These are phyloP conservation scores for Wasmannia auropunctata DNA, from an alignment of 1,140 invertebrate species.

Conservation along the genomic window DNA sequence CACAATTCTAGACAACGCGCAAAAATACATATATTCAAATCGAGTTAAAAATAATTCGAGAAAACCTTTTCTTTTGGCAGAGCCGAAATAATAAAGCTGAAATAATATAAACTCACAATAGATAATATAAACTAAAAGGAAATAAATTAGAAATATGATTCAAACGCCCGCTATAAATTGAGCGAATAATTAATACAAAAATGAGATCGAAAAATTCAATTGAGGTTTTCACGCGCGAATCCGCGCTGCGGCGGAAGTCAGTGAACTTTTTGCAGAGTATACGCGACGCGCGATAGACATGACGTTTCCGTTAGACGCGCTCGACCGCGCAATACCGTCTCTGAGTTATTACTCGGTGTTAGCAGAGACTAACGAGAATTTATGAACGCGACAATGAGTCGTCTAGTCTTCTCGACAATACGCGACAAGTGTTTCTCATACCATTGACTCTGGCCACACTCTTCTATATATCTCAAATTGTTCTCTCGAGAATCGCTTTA, in stretches of 20 bases:
- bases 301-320: constrained; percentile 52
- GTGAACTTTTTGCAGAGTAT: constrained; percentile 45
- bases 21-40: neutral
- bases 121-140: neutral
- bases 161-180: neutral
- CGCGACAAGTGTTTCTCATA: neutral
- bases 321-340: constrained; percentile 41
- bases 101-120: neutral
- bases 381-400: constrained; percentile 57
- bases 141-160: neutral
- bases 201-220: neutral
- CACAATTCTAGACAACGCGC: neutral
- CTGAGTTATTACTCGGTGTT: constrained; percentile 7
- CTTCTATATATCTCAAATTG: constrained; percentile 18
- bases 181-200: neutral
- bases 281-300: constrained; percentile 25
- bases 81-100: no score
- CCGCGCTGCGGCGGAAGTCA: constrained; percentile 19
- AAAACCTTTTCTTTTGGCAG: neutral
- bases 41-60: neutral
- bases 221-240: neutral
- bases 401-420: constrained; percentile 24
- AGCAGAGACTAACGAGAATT: constrained; percentile 57
- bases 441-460: constrained; percentile 15
- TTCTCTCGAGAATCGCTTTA: neutral